phyloP scores from a whole-genome alignment of 2,888 invertebrate species.

The Nephrotoma guestfalica region DNA sequence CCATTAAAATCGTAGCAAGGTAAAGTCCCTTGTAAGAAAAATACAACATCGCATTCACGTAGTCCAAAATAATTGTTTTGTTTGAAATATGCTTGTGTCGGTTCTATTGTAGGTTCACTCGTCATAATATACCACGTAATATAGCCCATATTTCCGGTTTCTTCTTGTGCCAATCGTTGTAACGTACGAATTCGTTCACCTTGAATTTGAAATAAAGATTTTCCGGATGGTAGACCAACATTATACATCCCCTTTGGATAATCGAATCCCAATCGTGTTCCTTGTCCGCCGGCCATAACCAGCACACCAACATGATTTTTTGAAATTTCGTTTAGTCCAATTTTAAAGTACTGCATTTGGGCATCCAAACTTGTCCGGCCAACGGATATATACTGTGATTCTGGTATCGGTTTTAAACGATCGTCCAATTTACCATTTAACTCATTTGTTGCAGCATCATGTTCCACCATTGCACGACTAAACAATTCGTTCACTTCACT shows the following conservation, averaged over 20 bases:
- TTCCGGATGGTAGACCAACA: slow-evolving; percentile 77
- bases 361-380: slow-evolving; percentile 44
- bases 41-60: slow-evolving; percentile 59
- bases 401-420: slow-evolving; percentile 69
- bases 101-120: slow-evolving; percentile 80
- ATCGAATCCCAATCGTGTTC: slow-evolving; percentile 85
- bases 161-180: slow-evolving; percentile 57
- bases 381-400: slow-evolving; percentile 64
- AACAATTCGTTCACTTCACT: slow-evolving; percentile 58
- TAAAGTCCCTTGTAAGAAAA: slow-evolving; percentile 85
- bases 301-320: slow-evolving; percentile 69
- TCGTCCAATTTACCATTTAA: slow-evolving; percentile 60
- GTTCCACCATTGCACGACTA: slow-evolving; percentile 42
- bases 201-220: slow-evolving; percentile 86
- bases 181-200: slow-evolving; percentile 77
- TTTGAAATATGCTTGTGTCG: slow-evolving; percentile 67
- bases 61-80: slow-evolving; percentile 77
- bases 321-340: slow-evolving; percentile 49
- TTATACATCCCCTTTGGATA: slow-evolving; percentile 97
- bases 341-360: slow-evolving; percentile 49
- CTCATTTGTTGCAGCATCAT: slow-evolving; percentile 34
- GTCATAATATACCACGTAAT: slow-evolving; percentile 95
- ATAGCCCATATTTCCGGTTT: slow-evolving; percentile 42
- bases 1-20: slow-evolving; percentile 93
- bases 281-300: slow-evolving; percentile 94